A percentile compares a stretch with the other conserved stretches of the same genome.
Conservation (phyloP, 2,113 vertebrate genomes). For the Tyrannus savana region DNA sequence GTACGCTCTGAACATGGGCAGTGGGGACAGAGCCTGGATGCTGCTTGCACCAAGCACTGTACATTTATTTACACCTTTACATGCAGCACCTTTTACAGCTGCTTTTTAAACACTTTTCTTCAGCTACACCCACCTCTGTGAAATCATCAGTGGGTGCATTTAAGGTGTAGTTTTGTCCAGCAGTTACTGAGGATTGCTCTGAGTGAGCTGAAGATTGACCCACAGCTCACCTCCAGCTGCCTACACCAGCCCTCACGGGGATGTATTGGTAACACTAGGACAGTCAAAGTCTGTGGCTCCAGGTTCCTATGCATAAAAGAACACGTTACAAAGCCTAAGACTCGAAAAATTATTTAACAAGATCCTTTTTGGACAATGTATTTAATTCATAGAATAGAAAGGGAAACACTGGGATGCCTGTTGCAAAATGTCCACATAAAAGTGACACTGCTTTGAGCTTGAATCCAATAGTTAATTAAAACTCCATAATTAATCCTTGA, state of each 20-base stretch:
- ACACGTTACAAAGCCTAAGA: not conserved
- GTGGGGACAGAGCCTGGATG: not conserved
- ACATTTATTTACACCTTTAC: not conserved
- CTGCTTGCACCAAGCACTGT: no score
- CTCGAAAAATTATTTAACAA: not conserved
- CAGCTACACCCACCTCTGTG: not conserved
- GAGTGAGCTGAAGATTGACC: not conserved
- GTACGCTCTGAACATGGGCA: not conserved
- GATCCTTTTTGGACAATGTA: not conserved
- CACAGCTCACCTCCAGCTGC: not conserved
- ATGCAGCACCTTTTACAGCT: not conserved
- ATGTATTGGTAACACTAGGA: fast-evolving
- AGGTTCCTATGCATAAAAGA: not conserved
- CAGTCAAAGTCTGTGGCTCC: fast-evolving
- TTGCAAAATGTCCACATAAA: not conserved
- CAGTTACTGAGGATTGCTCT: not conserved
- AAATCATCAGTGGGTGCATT: not conserved
- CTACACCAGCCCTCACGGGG: no score
- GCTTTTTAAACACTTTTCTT: not conserved
- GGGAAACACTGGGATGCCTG: not conserved
- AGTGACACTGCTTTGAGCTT: not conserved
- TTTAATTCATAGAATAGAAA: not conserved
- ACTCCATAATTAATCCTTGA: not conserved
- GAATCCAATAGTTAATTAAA: not conserved
- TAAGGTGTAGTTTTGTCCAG: not conserved